These are phyloP conservation scores for Drymodes brunneopygia DNA, from an alignment of 2,113 vertebrate genomes.

Conservation along the genomic window DNA sequence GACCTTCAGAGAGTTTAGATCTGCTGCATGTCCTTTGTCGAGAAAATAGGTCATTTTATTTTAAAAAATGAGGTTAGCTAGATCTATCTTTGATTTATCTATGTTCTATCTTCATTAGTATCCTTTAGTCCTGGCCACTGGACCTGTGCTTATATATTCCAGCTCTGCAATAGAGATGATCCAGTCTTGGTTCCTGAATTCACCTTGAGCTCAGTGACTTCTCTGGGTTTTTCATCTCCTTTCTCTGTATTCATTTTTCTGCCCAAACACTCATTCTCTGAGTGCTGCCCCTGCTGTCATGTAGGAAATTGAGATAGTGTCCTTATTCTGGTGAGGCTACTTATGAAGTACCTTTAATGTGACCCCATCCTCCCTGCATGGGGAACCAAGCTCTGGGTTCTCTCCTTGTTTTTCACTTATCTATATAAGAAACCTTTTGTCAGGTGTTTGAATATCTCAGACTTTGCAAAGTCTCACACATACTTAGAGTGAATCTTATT, in stretches of 20 bases:
- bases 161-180: neutral
- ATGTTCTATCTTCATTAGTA: neutral
- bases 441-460: neutral
- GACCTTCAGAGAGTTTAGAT: conserved; percentile 1
- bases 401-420: neutral
- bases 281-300: neutral
- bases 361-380: neutral
- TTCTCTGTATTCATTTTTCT: neutral
- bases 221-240: neutral
- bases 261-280: neutral
- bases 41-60: conserved; percentile 25
- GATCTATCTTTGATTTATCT: neutral
- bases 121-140: neutral
- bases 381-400: neutral
- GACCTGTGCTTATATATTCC: neutral
- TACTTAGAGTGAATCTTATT: neutral
- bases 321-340: neutral
- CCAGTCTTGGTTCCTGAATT: neutral
- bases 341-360: neutral
- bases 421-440: neutral
- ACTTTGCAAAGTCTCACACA: neutral
- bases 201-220: neutral
- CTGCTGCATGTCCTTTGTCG: neutral
- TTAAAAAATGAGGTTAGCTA: neutral
- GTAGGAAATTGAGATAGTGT: neutral